A percentile compares a stretch with the other conserved stretches of the same genome.
Evolutionary conservation across 2,797 vertebrate genomes (phyloP).

Genomic region (Coregonus suidteri): DNA sequence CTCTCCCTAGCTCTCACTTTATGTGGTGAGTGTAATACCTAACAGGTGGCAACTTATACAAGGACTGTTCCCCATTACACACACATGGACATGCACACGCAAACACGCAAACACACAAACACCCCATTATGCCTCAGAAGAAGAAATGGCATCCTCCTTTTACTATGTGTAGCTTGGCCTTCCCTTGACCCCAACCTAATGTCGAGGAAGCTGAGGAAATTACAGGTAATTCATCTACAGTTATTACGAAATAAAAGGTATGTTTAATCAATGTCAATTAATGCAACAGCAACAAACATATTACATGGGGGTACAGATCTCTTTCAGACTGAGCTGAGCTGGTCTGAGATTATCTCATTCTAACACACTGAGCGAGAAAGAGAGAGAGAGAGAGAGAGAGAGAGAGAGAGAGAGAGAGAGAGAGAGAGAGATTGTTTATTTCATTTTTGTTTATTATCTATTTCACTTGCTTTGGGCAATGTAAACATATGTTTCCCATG

Average conservation of each 20-base stretch:
- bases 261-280: too few relatives aligned
- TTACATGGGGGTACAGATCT: background rate
- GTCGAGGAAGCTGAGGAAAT: background rate
- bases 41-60: constrained; percentile 44
- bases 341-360: background rate
- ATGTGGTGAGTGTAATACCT: constrained; percentile 37
- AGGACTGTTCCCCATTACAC: constrained; percentile 40
- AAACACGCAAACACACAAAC: background rate
- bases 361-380: background rate
- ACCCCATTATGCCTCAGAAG: background rate
- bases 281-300: background rate
- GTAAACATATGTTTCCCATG: too few relatives aligned
- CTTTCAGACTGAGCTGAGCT: background rate
- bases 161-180: constrained; percentile 12
- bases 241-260: too few relatives aligned
- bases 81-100: background rate
- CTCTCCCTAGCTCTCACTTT: constrained; percentile 11
- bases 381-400: too few relatives aligned
- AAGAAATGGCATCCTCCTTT: constrained; percentile 22
- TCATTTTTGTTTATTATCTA: too few relatives aligned
- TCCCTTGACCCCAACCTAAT: constrained; percentile 21
- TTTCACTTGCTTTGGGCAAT: too few relatives aligned
- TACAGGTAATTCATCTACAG: too few relatives aligned
- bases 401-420: too few relatives aligned
- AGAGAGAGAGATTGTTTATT: too few relatives aligned